These are phyloP conservation scores for Drosophila tristis DNA, from an alignment of 1,140 invertebrate species.

Conservation along the genomic window DNA sequence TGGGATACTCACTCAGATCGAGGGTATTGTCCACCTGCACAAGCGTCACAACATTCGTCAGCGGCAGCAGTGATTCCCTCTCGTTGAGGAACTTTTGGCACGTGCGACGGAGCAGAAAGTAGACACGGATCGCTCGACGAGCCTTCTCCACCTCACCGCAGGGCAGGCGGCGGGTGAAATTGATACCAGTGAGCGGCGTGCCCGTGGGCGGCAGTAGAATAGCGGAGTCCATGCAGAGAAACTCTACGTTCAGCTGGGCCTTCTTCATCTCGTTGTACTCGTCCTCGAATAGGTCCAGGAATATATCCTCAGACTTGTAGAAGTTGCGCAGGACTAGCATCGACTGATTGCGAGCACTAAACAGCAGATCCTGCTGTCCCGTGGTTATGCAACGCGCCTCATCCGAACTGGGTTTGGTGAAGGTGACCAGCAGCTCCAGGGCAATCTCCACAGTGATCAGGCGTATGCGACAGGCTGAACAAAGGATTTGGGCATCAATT, in stretches of 20 bases:
- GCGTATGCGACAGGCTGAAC: conserved; percentile 90
- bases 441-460: conserved; percentile 96
- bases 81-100: conserved; percentile 93
- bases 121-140: conserved; percentile 96
- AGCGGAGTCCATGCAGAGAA: conserved; percentile 97
- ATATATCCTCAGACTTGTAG: conserved; percentile 99
- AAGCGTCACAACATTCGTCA: conserved; percentile 95
- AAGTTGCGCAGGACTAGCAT: conserved; percentile 95
- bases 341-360: conserved; percentile 92
- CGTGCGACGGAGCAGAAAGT: conserved; percentile 95
- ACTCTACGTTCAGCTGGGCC: conserved; percentile 95
- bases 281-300: conserved; percentile 99
- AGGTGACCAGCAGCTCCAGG: conserved; percentile 90
- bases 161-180: conserved; percentile 96
- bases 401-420: conserved; percentile 85
- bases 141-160: conserved; percentile 98
- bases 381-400: conserved; percentile 85
- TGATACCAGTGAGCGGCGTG: conserved; percentile 97
- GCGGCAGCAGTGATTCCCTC: conserved; percentile 93
- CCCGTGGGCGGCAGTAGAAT: conserved; percentile 98
- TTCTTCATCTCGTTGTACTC: conserved; percentile 97
- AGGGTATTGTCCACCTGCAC: conserved; percentile 96
- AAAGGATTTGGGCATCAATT: background rate
- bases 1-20: conserved; percentile 92
- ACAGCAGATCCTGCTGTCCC: conserved; percentile 85